These are phyloP conservation scores for Macrobrachium nipponense DNA, from an alignment of 1,140 invertebrate species.

Conservation along the genomic window DNA sequence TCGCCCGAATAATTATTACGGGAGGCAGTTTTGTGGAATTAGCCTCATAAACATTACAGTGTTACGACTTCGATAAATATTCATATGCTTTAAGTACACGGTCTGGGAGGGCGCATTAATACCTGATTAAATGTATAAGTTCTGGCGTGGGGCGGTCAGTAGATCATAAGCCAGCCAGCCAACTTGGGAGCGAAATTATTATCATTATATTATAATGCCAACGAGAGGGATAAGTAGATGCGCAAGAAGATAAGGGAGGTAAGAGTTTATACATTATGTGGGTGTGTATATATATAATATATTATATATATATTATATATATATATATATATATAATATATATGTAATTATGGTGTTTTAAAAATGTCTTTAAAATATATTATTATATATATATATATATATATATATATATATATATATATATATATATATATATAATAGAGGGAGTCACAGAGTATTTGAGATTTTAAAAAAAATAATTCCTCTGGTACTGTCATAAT, in stretches of 20 bases:
- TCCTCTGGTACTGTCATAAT: no score
- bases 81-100: no score
- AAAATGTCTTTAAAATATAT: background rate
- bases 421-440: background rate
- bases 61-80: no score
- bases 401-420: constrained; percentile 14
- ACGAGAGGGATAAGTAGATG: background rate
- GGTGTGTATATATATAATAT: background rate
- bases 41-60: no score
- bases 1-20: no score
- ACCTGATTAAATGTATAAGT: background rate
- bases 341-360: background rate
- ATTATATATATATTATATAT: no score
- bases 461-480: no score
- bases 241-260: background rate
- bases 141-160: background rate
- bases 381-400: background rate
- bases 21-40: no score
- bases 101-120: no score
- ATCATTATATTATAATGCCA: background rate
- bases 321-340: no score
- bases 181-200: background rate
- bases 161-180: background rate
- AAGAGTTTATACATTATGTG: background rate
- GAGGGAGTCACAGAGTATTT: no score